Base-by-base conservation (phyloP, 2,888 invertebrate genomes). In the Tachina fera region DNA sequence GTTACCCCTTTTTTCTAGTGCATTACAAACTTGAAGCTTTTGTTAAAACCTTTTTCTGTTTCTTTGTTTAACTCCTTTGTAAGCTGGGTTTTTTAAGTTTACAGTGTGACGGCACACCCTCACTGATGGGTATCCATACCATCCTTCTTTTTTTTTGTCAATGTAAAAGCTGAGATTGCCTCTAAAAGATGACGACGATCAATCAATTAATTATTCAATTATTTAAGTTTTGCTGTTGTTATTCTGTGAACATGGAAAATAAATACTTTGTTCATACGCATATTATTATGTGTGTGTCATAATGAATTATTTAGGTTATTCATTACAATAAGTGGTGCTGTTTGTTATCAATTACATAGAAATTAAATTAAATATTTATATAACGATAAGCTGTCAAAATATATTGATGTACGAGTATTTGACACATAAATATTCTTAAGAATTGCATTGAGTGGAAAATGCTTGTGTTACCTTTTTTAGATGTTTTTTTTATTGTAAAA, bases 171-270 rank as follows among this genome's bases (percentile, higher is more conserved):
- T 13, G 11, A 68, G 58, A 49, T 78, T 78, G 19, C 22, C 5
- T 61, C 60, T 61, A 19, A 13, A 56, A 68, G 53, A 58, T 72
- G 79, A 58, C 16, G 31, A 41, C 60, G 51, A 80, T 81, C 80
- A 74, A 81, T 81, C 80, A 68, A 80, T 81, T 74, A 74, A 81
- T 81, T 74, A 68, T 74, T 61, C 51, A 81, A 45, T 68, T 65
- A 47, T 31, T 43, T 11, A 60, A 45, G 11, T 51, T 49, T 60
- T 19, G 45, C 49, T 39, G 3, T 67, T 16, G 9, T 77, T 47
- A 31, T 51, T 11, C 13, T 19, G 10, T 22, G 60, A 58, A 43
- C 68, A 47, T 22, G 49, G 14, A 19, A 56, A 58, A 41, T 10
- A 56, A 58, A 41, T 10, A 49, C 6, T 31, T 6, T 4, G 3